phyloP scores from a whole-genome alignment of 2,113 vertebrate species.

The Axis porcinus region DNA sequence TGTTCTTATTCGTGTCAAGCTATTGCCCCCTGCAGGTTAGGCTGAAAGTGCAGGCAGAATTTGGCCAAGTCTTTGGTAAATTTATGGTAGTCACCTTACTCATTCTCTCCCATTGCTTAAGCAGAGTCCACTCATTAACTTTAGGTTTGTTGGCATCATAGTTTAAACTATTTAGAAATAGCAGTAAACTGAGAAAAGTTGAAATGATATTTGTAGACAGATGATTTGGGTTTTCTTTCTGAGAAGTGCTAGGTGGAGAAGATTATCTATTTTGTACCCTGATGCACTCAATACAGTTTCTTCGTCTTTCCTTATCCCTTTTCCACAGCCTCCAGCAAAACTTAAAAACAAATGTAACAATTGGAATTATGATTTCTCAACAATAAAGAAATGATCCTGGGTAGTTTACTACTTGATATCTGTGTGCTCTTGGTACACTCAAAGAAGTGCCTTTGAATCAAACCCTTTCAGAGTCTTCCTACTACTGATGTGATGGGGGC shows the following conservation, averaged over 20 bases:
- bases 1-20: constrained; percentile 81
- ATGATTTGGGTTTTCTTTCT: not conserved
- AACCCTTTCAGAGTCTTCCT: not conserved
- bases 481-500: not conserved
- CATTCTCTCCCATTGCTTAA: not conserved
- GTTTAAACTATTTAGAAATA: not conserved
- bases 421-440: not conserved
- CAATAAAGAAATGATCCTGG: not conserved
- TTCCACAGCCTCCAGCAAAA: not conserved
- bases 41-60: constrained; percentile 67
- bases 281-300: not conserved
- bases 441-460: constrained; percentile 21
- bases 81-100: not conserved
- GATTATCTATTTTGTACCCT: not conserved
- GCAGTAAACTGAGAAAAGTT: not conserved
- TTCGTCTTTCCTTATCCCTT: not conserved
- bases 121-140: constrained; percentile 47
- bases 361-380: not conserved
- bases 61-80: constrained; percentile 50
- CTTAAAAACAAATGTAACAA: not conserved
- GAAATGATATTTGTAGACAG: not conserved
- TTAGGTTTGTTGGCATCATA: constrained; percentile 35
- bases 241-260: not conserved
- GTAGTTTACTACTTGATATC: constrained; percentile 1
- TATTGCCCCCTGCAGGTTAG: constrained; percentile 88